Percentiles rank a stretch among this genome's conserved stretches.
Evolutionary conservation across 1,140 invertebrate genomes (phyloP).

Genomic region (Hyles vespertilio): DNA sequence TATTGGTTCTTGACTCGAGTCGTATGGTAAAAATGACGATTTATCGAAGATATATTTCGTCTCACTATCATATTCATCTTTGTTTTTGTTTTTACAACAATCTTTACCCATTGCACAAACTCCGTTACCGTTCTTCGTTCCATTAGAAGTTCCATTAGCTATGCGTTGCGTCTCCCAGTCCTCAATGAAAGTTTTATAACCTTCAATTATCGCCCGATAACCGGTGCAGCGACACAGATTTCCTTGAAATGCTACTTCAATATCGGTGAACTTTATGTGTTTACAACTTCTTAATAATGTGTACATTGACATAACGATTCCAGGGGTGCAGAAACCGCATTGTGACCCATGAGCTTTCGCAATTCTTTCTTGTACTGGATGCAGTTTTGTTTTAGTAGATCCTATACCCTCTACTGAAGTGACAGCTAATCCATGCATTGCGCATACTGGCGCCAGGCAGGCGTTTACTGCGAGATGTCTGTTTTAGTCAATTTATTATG

Average conservation of each 20-base stretch:
- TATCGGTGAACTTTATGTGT: conserved; percentile 78
- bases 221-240: conserved; percentile 95
- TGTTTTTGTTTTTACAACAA: conserved; percentile 64
- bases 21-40: conserved; percentile 86
- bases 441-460: conserved; percentile 90
- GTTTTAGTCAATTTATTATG: conserved; percentile 36
- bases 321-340: conserved; percentile 94
- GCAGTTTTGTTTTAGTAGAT: conserved; percentile 81
- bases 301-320: conserved; percentile 97
- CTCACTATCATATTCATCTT: conserved; percentile 45
- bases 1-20: conserved; percentile 93
- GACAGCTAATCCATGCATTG: conserved; percentile 89
- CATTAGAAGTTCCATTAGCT: conserved; percentile 34
- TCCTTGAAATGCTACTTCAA: conserved; percentile 92
- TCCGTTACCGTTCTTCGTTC: conserved; percentile 12
- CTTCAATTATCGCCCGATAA: conserved; percentile 93
- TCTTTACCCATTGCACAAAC: conserved; percentile 66
- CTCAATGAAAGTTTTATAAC: conserved; percentile 88
- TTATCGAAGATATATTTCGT: conserved; percentile 77
- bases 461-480: conserved; percentile 94
- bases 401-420: conserved; percentile 94
- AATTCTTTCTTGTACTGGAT: conserved; percentile 91
- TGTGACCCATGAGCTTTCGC: conserved; percentile 93
- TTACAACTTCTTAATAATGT: conserved; percentile 82
- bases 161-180: conserved; percentile 80